Evolutionary conservation across 2,113 vertebrate genomes (phyloP).

Genomic region (Aptenodytes forsteri): DNA sequence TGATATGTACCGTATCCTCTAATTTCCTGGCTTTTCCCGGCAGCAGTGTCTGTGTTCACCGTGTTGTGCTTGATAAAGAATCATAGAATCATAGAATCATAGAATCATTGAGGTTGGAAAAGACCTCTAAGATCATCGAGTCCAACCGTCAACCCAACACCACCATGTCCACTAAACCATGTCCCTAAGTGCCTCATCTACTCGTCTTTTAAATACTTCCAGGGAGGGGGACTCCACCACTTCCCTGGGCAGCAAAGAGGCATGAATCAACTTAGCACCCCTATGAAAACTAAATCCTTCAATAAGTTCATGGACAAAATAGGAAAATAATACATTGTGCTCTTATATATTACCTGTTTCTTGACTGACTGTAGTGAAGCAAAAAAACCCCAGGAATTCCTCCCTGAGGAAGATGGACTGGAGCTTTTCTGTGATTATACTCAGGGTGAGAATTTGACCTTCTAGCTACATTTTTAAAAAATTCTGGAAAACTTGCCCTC

Average conservation of each 20-base stretch:
- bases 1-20: not conserved
- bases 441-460: not conserved
- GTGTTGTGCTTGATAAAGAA: not conserved
- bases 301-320: not conserved
- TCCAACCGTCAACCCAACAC: too few relatives aligned
- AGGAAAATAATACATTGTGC: not conserved
- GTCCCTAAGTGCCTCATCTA: too few relatives aligned
- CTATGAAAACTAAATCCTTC: not conserved
- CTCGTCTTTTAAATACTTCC: too few relatives aligned
- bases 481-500: not conserved
- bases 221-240: too few relatives aligned
- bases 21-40: not conserved
- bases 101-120: too few relatives aligned
- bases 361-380: not conserved
- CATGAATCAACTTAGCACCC: rapidly evolving
- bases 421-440: not conserved
- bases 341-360: not conserved
- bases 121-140: too few relatives aligned
- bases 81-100: too few relatives aligned
- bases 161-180: too few relatives aligned
- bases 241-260: too few relatives aligned
- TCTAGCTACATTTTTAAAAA: not conserved
- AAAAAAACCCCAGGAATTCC: not conserved
- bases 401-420: not conserved
- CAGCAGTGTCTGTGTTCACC: not conserved